Evolutionary conservation across 2,113 vertebrate genomes (phyloP), one percentile per base, ranked within the genome.

Genomic region (Hippocampus mohnikei): DNA sequence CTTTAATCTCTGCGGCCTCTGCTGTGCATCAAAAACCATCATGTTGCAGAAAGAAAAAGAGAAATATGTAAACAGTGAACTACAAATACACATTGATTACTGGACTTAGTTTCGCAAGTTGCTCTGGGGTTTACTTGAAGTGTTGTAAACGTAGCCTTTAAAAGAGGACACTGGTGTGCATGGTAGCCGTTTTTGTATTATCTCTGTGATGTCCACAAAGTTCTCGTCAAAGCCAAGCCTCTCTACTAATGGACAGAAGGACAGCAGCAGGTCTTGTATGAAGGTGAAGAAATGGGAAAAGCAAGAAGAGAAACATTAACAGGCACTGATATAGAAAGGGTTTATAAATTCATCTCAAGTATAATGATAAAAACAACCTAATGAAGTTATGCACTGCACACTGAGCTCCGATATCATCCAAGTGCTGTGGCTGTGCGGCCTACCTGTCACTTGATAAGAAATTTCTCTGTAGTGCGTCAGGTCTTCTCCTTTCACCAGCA

Each of bases 201-300:
- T 72, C 70, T 94, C 90, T 23, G 95, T 95, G 77, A 95, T 1
- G 42, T 98, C 96, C 84, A 98, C 73, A 79, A 95, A 98, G 86
- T 98, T 97, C 86, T 98, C 95, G 76, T 98, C 96, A 78, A 96
- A 94, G 33, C 94, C 95, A 25, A 97, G 93, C 69, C 95, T 91
- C 78, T 98, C 95, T n/a, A 98, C 96, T 56, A 93, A 67, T 0
- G 93, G 93, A 85, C 88, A 93, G 83, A 94, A 94, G 25, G 93
- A 94, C 84, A 93, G 91, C 87, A 98, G 77, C 71, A 98, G 69
- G 33, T 94, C 96, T 98, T 84, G 62, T 69, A 69, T 67, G 79
- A 71, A 68, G 55, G 67, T 0, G 58, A 71, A 61, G 71, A 60
- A 74, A 69, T 44, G 42, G 16, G 76, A 61, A 67, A 75, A 71